Percentiles rank a stretch among this genome's conserved stretches.
phyloP scores from a whole-genome alignment of 2,113 vertebrate genomes.

The Gymnocephalus cernua region DNA sequence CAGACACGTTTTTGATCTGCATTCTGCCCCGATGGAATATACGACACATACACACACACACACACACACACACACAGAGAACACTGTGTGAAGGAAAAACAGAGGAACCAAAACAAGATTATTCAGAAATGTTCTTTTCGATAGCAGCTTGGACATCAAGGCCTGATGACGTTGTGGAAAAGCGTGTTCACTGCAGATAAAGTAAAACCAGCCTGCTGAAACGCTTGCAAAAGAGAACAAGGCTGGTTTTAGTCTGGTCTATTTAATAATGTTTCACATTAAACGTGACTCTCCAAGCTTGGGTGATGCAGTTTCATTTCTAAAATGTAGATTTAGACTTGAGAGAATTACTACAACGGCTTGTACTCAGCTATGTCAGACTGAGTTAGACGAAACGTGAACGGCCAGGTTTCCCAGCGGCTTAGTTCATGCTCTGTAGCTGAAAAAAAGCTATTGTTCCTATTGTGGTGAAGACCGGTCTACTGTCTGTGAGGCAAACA shows the following conservation, averaged over 20 bases:
- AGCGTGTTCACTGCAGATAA: background rate
- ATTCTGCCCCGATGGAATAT: background rate
- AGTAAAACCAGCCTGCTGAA: background rate
- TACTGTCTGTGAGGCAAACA: background rate
- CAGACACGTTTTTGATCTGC: slow-evolving; percentile 52
- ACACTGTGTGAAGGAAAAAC: slow-evolving; percentile 16
- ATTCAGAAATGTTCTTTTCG: slow-evolving; percentile 45
- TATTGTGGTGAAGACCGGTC: background rate
- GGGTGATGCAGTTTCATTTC: background rate
- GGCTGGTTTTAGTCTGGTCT: background rate
- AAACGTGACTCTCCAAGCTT: background rate
- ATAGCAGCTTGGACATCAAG: background rate
- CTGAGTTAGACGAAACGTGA: background rate
- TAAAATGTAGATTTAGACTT: slow-evolving; percentile 8
- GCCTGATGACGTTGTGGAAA: background rate
- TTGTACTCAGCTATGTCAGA: background rate
- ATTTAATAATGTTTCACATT: background rate
- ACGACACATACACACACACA: slow-evolving; percentile 8
- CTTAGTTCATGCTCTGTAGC: background rate
- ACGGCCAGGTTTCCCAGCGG: background rate
- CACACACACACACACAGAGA: slow-evolving; percentile 14
- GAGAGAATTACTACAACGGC: background rate
- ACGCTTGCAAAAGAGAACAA: background rate
- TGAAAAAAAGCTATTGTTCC: background rate
- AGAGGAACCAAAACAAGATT: slow-evolving; percentile 46